These are phyloP conservation scores for Potorous gilbertii DNA, from an alignment of 2,797 vertebrate genomes.

Conservation along the genomic window DNA sequence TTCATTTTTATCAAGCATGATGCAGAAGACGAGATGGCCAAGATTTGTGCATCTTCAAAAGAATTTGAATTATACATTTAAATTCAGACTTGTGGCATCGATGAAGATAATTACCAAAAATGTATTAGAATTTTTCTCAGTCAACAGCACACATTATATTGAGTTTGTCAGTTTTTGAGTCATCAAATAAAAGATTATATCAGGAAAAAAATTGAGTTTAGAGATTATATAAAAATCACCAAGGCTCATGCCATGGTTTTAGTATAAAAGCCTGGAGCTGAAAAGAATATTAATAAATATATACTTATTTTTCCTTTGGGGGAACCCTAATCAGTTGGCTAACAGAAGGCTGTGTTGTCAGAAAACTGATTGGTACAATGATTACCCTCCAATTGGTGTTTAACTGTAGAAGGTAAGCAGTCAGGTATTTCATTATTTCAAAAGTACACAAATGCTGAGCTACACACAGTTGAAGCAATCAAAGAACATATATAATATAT, in stretches of 20 bases:
- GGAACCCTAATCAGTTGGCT: slow-evolving; percentile 39
- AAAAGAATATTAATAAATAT: slow-evolving; percentile 76
- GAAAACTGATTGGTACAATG: background rate
- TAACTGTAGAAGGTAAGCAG: background rate
- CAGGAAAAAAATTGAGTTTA: slow-evolving; percentile 78
- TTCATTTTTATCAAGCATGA: slow-evolving; percentile 64
- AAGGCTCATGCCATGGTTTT: slow-evolving; percentile 66
- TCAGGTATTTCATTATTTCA: background rate
- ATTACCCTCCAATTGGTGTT: background rate
- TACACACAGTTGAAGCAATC: background rate
- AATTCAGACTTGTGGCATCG: slow-evolving; percentile 75
- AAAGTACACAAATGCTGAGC: background rate
- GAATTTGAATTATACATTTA: slow-evolving; percentile 77
- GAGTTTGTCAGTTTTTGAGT: slow-evolving; percentile 80
- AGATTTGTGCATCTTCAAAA: slow-evolving; percentile 71
- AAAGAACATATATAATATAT: background rate
- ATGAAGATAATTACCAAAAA: slow-evolving; percentile 77
- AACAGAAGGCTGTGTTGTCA: background rate
- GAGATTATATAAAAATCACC: slow-evolving; percentile 69
- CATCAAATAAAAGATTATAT: slow-evolving; percentile 80
- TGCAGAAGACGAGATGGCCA: slow-evolving; percentile 64
- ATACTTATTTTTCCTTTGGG: slow-evolving; percentile 70
- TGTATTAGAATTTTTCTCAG: slow-evolving; percentile 76
- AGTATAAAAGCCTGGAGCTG: slow-evolving; percentile 70
- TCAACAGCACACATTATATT: slow-evolving; percentile 74